These are phyloP conservation scores for Drosophila macrospina DNA, from an alignment of 2,888 invertebrate species.

Conservation along the genomic window DNA sequence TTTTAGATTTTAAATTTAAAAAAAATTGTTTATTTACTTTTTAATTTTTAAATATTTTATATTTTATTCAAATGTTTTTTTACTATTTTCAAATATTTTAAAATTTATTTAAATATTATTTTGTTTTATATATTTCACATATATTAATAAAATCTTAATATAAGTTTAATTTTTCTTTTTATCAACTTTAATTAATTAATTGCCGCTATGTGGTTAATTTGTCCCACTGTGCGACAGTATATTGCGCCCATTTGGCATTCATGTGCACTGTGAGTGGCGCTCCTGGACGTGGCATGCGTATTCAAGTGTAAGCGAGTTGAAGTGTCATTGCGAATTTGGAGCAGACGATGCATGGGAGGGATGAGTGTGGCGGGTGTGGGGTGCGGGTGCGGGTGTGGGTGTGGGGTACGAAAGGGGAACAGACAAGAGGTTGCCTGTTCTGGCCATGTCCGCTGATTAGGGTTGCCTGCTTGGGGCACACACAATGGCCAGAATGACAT, in stretches of 20 bases:
- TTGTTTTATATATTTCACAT: too few species aligned
- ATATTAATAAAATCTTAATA: too few species aligned
- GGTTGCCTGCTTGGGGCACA: constrained; percentile 55
- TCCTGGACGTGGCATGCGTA: constrained; percentile 78
- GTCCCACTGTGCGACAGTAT: constrained; percentile 1
- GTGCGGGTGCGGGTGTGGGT: too few species aligned
- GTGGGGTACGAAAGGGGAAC: neutral
- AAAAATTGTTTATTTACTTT: too few species aligned
- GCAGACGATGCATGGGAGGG: constrained; percentile 38
- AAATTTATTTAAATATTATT: too few species aligned
- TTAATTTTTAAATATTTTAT: too few species aligned
- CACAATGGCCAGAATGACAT: constrained; percentile 73
- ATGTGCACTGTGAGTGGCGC: constrained; percentile 53
- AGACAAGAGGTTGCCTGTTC: constrained; percentile 15
- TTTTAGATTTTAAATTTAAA: too few species aligned
- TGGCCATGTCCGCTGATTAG: constrained; percentile 70
- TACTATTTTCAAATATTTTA: too few species aligned
- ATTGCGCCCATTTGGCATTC: constrained; percentile 59
- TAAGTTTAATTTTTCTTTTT: too few species aligned
- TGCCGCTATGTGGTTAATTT: neutral
- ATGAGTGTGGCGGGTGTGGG: neutral
- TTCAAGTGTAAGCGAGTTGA: constrained; percentile 78
- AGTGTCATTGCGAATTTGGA: constrained; percentile 75
- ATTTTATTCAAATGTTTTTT: too few species aligned
- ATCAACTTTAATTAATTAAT: too few species aligned